Evolutionary conservation across 92 coral and sea anemone genomes (phyloP), one percentile per base, ranked within the genome.

Genomic region (Umimayanthus kanabou): DNA sequence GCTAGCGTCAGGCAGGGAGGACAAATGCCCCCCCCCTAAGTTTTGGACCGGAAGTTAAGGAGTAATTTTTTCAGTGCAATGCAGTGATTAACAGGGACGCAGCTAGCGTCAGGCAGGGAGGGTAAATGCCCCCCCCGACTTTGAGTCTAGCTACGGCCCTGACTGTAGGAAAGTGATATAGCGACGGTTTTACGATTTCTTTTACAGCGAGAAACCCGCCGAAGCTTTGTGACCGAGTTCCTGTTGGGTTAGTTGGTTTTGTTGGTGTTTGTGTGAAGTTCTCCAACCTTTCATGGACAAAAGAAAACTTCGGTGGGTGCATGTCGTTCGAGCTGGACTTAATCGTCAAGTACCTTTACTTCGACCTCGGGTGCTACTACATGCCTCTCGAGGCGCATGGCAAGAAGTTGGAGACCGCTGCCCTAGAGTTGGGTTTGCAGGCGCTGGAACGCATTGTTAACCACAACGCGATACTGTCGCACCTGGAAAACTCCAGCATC

Each of bases 161-260:
- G 37, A 33, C 37, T 33, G 37, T 33, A 33, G 37, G 37, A 33
- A 33, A 33, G 37, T 33, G 37, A 33, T 33, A 33, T 33, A 33
- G 37, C 37, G 37, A 33, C 37, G 37, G 37, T 82, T 53, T 53
- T 53, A 13, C 11, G 2, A 53, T 53, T 53, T 53, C 2, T 53
- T 53, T 15, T 53, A 47, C 42, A 82, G 87, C 87, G 16, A 82
- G 64, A 83, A 83, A 83, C 47, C 87, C 87, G 9, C 87, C 87
- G 43, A 42, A 42, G 23, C 78, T 83, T n/a, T 83, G 87, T 70
- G 77, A 69, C 87, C 78, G 73, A 18, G 87, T 83, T 43, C 87
- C 87, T 1, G 87, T 83, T 14, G 87, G 87, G 43, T 26, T 83
- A 0, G 78, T 83, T 42, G 87, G 87, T 4, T 83, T 0, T 1